Conservation (phyloP, 2,797 vertebrate genomes). For the Simalia tracyae region DNA sequence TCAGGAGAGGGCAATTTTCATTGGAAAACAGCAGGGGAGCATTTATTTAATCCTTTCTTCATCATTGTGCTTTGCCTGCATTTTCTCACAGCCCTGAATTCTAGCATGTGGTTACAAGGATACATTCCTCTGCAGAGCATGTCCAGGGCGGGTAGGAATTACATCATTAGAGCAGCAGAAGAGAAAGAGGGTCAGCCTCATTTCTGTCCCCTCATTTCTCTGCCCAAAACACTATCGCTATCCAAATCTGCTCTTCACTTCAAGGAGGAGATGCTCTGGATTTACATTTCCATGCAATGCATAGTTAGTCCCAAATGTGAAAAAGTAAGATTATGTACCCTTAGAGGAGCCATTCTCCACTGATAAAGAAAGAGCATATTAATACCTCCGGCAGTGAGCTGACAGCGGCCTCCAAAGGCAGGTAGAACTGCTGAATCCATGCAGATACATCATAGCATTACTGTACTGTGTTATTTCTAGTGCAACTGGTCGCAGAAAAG, state of each 20-base stretch:
- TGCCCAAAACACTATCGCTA: background rate
- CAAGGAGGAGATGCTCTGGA: background rate
- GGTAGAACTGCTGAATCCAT: background rate
- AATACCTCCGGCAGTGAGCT: background rate
- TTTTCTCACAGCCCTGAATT: background rate
- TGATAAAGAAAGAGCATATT: background rate
- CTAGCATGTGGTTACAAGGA: background rate
- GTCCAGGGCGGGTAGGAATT: background rate
- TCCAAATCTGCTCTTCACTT: background rate
- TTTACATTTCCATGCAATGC: background rate
- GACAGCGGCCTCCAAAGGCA: background rate
- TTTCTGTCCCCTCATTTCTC: background rate
- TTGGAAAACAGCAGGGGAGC: background rate
- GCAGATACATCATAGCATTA: background rate
- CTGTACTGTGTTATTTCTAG: background rate
- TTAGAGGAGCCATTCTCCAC: background rate
- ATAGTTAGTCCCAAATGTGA: background rate
- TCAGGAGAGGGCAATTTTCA: background rate
- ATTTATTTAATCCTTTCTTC: background rate
- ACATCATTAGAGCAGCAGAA: background rate
- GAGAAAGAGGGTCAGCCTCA: too few species aligned
- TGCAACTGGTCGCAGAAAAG: background rate
- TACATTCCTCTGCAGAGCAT: background rate
- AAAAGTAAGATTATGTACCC: background rate
- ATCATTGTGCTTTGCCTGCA: background rate